Base-by-base conservation (phyloP, 2,113 vertebrate species). In the Planiliza haematocheilus region DNA sequence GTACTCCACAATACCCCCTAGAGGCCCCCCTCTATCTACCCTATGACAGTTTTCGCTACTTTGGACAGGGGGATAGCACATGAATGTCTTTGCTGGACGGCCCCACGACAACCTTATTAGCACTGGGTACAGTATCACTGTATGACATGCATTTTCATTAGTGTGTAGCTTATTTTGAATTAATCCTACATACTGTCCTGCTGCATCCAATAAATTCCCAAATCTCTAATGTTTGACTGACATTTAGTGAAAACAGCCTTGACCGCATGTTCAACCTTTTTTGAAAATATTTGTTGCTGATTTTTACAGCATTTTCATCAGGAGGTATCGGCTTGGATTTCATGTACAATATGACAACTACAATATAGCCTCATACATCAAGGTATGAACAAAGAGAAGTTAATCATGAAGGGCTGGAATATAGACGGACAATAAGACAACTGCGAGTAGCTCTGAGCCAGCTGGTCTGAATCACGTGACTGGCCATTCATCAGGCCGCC, bases 401-500 rank as follows among this genome's bases (percentile, higher is more conserved):
- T n/a, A n/a, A n/a, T n/a, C n/a, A n/a, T n/a, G n/a, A 36, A 36
- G 20, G 63, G 8, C 12, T 46, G 16, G 17, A 39, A 55, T 16
- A 45, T 37, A 45, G 8, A 42, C 18, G 13, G 21, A 74, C 24
- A 34, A 13, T 0, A 48, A 20, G n/a, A 70, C 7, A 42, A 46
- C 53, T 63, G 43, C 56, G n/a, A 55, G 43, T 36, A 72, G 38
- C 36, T 36, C 2, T 7, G 52, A 76, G 46, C 57, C 79, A 87
- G 82, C 56, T 78, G 84, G 78, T 60, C 42, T 30, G n/a, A 46
- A 57, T 52, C 68, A 24, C 61, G 49, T 48, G 61, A 70, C 39
- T 37, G 66, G 60, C 30, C 42, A n/a, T 80, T 77, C 66, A 86
- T 83, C 77, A 77, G 77, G 42, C 82, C 2, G 37, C 86, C 71